Evolutionary conservation across 2,113 vertebrate genomes (phyloP).

Genomic region (Aldabrachelys gigantea): DNA sequence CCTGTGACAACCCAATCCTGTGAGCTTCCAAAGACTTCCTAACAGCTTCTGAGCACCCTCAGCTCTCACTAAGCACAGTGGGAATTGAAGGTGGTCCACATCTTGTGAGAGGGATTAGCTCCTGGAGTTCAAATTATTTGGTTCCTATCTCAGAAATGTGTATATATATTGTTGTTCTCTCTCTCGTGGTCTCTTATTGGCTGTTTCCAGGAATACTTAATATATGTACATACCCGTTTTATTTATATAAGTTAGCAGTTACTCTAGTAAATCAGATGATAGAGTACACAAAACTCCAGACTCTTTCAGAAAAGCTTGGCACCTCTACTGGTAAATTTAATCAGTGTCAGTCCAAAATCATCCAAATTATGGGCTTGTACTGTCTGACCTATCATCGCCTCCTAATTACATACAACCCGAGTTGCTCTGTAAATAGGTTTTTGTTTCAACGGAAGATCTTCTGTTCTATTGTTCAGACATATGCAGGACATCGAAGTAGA

Average conservation of each 20-base stretch:
- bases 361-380: neutral
- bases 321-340: slow-evolving; percentile 2
- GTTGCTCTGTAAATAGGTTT: slow-evolving; percentile 26
- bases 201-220: neutral
- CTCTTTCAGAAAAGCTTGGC: neutral
- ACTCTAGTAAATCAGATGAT: neutral
- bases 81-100: neutral
- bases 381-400: slow-evolving; percentile 29
- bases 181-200: neutral
- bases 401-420: slow-evolving; percentile 18
- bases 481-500: slow-evolving; percentile 5
- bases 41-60: neutral
- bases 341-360: slow-evolving; percentile 25
- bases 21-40: neutral
- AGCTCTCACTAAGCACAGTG: fast-evolving
- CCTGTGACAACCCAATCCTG: neutral
- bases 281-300: neutral
- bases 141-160: neutral
- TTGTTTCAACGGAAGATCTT: slow-evolving; percentile 27
- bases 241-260: neutral
- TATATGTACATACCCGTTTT: neutral
- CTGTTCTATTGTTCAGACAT: neutral
- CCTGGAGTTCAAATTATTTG: neutral
- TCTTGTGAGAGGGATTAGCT: neutral
- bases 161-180: neutral